Conservation (phyloP, 2,797 vertebrate species). For the Anniella stebbinsi region DNA sequence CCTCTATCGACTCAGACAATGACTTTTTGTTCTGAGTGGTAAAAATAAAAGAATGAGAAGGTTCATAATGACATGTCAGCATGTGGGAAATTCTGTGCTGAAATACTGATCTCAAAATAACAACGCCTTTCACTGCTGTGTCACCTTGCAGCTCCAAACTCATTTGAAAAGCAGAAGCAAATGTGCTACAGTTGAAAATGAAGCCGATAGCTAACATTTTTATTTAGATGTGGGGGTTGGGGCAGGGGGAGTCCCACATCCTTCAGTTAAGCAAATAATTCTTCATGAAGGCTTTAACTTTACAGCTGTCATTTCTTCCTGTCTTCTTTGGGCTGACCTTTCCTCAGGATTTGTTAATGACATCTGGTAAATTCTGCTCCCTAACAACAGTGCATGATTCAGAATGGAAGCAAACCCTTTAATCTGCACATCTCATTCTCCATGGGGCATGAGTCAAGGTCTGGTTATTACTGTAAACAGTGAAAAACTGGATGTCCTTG, state of each 20-base stretch:
- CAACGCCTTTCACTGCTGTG: background rate
- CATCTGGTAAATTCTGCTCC: background rate
- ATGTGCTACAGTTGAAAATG: background rate
- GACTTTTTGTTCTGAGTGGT: background rate
- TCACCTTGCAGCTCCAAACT: background rate
- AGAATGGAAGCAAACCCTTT: background rate
- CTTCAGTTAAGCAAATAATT: slow-evolving; percentile 24
- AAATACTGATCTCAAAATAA: background rate
- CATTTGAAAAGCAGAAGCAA: background rate
- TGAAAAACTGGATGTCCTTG: background rate
- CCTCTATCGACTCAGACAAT: background rate
- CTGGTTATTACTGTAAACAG: background rate
- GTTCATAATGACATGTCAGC: background rate
- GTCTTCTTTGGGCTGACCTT: background rate
- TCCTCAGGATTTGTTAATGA: background rate
- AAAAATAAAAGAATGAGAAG: background rate
- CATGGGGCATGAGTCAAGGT: background rate
- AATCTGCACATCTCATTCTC: background rate
- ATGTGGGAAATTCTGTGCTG: background rate
- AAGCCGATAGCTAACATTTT: background rate
- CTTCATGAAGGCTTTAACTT: slow-evolving; percentile 25
- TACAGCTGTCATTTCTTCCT: background rate
- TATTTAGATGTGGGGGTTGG: background rate
- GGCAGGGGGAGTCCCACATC: too few relatives aligned
- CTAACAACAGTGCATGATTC: background rate